Conservation (phyloP, 2,797 vertebrate genomes). For the Lateolabrax maculatus region DNA sequence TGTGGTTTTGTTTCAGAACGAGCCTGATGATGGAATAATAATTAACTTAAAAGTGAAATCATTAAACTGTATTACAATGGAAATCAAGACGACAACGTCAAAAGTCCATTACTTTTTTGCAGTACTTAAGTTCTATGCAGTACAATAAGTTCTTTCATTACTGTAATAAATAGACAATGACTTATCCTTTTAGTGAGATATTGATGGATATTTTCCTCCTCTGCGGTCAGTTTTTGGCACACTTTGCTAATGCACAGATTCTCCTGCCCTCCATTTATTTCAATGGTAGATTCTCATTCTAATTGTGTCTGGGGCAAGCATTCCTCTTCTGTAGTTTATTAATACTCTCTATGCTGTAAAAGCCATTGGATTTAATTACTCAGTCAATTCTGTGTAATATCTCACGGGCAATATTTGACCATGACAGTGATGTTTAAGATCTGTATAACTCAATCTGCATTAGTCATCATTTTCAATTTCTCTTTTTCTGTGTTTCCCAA, state of each 20-base stretch:
- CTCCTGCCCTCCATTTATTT: slow-evolving; percentile 4
- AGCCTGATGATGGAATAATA: slow-evolving; percentile 12
- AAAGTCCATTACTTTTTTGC: background rate
- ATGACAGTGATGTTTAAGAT: slow-evolving; percentile 11
- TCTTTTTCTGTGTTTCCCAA: slow-evolving; percentile 39
- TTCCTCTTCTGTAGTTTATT: background rate
- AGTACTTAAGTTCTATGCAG: background rate
- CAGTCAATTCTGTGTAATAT: background rate
- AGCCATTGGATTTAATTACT: slow-evolving; percentile 8
- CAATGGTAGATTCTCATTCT: background rate
- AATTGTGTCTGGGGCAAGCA: background rate
- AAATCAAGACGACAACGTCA: background rate
- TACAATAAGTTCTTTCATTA: background rate
- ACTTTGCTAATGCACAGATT: background rate
- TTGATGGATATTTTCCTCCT: background rate
- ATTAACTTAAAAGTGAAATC: background rate
- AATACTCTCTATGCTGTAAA: background rate
- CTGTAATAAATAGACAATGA: background rate
- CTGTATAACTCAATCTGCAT: background rate
- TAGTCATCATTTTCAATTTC: background rate
- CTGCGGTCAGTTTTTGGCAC: background rate
- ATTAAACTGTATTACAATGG: background rate
- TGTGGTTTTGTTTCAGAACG: slow-evolving; percentile 17
- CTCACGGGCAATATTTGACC: slow-evolving; percentile 1
- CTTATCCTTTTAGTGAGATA: background rate